Evolutionary conservation across 2,888 invertebrate genomes (phyloP).

Genomic region (Andrena camellia): DNA sequence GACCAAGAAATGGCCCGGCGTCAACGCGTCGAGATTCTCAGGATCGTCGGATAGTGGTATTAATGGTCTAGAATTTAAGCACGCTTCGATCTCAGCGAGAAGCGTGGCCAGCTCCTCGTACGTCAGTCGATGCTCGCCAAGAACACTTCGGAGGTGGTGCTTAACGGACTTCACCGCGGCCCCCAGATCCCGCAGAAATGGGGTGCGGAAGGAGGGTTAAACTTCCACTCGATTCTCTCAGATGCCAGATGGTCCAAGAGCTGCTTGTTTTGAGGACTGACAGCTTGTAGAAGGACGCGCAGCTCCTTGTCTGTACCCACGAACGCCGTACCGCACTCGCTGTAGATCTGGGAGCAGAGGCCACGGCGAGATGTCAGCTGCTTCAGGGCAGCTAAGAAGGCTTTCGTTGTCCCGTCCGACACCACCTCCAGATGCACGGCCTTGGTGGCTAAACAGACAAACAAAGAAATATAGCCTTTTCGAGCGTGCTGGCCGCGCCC

Average conservation of each 20-base stretch:
- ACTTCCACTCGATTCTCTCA: not conserved
- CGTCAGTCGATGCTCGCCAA: not conserved
- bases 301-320: no score
- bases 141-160: conserved; percentile 1
- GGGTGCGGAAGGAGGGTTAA: not conserved
- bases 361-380: no score
- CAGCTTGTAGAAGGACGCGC: no score
- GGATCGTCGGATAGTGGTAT: not conserved
- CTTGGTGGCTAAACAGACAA: no score
- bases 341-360: no score
- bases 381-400: no score
- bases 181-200: conserved; percentile 20
- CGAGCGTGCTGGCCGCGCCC: not conserved
- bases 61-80: not conserved
- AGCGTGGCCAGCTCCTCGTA: conserved; percentile 13
- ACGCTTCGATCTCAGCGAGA: not conserved
- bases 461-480: not conserved
- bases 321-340: no score
- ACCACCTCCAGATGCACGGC: no score
- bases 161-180: conserved; percentile 11
- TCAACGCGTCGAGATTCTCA: not conserved
- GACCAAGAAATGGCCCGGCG: conserved; percentile 11
- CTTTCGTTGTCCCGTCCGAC: no score
- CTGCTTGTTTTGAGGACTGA: no score
- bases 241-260: no score